These are phyloP conservation scores for Globodera rostochiensis DNA, from an alignment of 1,140 invertebrate genomes.

Conservation along the genomic window DNA sequence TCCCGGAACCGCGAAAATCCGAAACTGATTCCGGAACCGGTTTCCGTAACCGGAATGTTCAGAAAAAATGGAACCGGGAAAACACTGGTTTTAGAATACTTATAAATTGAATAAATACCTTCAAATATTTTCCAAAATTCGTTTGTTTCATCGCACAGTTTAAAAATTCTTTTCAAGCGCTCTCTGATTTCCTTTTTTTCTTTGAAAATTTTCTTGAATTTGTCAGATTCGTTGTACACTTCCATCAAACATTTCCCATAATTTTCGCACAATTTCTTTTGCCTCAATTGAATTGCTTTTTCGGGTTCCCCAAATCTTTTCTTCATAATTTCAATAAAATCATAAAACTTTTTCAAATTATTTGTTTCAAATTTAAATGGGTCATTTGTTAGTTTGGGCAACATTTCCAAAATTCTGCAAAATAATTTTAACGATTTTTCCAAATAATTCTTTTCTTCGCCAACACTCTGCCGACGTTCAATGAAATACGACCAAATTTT, in stretches of 20 bases:
- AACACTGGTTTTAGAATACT: background rate
- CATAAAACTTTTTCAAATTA: background rate
- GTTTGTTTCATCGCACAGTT: background rate
- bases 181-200: background rate
- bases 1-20: too few relatives aligned
- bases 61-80: too few relatives aligned
- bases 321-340: background rate
- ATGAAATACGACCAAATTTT: conserved; percentile 2
- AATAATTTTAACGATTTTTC: background rate
- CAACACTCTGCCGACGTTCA: background rate
- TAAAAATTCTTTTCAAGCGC: background rate
- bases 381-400: background rate
- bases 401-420: background rate
- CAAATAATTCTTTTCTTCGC: background rate
- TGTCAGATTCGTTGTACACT: background rate
- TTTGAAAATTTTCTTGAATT: background rate
- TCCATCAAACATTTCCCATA: background rate
- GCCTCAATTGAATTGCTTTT: background rate
- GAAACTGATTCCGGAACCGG: too few relatives aligned
- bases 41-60: too few relatives aligned
- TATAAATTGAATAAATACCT: background rate
- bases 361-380: background rate
- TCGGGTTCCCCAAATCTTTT: background rate
- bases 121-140: background rate
- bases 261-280: background rate